Evolutionary conservation across 2,888 invertebrate species (phyloP).

Genomic region (Acheta domesticus): DNA sequence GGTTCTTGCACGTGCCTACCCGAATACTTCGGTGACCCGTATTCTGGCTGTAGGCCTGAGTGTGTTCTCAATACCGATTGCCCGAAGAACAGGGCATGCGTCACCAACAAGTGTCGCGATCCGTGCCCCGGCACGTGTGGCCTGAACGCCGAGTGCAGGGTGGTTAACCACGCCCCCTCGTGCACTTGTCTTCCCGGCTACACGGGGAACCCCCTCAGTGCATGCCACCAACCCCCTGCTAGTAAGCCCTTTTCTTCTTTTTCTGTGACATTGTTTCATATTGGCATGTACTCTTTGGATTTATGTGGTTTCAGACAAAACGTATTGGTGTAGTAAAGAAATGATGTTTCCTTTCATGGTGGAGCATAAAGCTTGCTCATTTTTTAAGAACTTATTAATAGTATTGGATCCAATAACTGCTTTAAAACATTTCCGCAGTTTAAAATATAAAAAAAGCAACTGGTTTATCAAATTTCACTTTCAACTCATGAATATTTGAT

Average conservation of each 20-base stretch:
- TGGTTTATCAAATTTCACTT: too few relatives aligned
- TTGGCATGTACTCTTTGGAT: too few relatives aligned
- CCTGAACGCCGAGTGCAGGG: conserved; percentile 76
- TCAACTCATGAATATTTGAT: too few relatives aligned
- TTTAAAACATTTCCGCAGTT: too few relatives aligned
- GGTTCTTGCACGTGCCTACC: conserved; percentile 79
- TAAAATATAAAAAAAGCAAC: too few relatives aligned
- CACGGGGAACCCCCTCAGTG: conserved; percentile 73
- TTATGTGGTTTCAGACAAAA: too few relatives aligned
- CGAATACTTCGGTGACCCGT: conserved; percentile 83
- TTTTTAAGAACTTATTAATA: neutral
- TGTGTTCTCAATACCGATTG: conserved; percentile 83
- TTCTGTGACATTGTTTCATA: too few relatives aligned
- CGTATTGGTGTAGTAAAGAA: too few relatives aligned
- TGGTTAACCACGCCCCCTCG: conserved; percentile 76
- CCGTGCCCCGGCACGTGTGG: conserved; percentile 82
- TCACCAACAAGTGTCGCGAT: conserved; percentile 78
- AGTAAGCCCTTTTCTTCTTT: conserved; percentile 32
- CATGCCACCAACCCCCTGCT: conserved; percentile 56
- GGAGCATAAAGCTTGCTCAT: neutral
- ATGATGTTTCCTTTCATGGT: too few relatives aligned
- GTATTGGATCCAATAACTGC: too few relatives aligned
- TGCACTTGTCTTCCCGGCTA: conserved; percentile 71
- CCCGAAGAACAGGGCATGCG: conserved; percentile 69
- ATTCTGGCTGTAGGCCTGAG: conserved; percentile 74